Evolutionary conservation across 2,888 invertebrate genomes (phyloP).

Genomic region (Gisinianus flammeolus): DNA sequence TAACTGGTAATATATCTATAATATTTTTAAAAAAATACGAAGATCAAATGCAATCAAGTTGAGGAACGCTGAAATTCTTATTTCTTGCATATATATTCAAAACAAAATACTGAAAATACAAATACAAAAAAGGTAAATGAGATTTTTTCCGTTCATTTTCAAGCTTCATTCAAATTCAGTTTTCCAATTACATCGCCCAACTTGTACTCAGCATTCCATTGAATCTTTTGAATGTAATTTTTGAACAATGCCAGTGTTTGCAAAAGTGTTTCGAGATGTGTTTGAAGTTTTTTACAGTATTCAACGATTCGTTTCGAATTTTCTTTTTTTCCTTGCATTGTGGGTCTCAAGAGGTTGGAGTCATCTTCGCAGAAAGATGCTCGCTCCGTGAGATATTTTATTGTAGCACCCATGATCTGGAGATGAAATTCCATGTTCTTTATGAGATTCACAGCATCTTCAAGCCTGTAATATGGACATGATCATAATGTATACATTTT

Average conservation of each 20-base stretch:
- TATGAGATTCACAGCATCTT: neutral
- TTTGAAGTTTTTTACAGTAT: constrained; percentile 8
- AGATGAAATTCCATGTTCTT: constrained; percentile 14
- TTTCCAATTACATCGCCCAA: constrained; percentile 10
- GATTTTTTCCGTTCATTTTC: too few species aligned
- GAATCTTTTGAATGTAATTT: constrained; percentile 9
- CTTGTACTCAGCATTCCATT: constrained; percentile 14
- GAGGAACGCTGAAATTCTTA: too few species aligned
- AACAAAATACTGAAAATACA: too few species aligned
- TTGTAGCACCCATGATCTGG: constrained; percentile 18
- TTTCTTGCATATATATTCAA: too few species aligned
- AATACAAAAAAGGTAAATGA: too few species aligned
- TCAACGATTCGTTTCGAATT: neutral
- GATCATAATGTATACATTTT: too few species aligned
- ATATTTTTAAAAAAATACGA: too few species aligned
- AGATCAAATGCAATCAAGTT: too few species aligned
- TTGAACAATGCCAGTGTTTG: neutral
- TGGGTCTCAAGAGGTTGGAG: neutral
- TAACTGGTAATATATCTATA: too few species aligned
- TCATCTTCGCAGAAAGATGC: neutral
- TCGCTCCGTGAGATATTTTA: constrained; percentile 13
- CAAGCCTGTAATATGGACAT: neutral
- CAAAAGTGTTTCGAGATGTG: neutral
- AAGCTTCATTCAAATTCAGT: too few species aligned
- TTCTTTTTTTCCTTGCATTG: constrained; percentile 12